A percentile compares a stretch with the other conserved stretches of the same genome.
Evolutionary conservation across 2,888 invertebrate species (phyloP).

Genomic region (Ischnus inquisitorius): DNA sequence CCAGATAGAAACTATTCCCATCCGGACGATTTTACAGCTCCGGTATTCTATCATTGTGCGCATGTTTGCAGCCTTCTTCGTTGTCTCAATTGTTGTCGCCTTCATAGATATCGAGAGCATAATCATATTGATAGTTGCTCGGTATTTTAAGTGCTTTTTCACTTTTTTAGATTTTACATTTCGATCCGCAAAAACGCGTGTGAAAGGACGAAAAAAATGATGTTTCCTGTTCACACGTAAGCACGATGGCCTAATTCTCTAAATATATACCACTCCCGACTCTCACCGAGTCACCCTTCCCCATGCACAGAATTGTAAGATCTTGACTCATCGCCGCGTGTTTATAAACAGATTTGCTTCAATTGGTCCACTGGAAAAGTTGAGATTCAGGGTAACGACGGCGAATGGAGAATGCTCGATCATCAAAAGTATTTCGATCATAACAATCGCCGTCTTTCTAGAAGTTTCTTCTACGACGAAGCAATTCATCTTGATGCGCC

Average conservation of each 20-base stretch:
- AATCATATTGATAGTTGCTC: background rate
- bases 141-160: background rate
- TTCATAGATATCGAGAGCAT: background rate
- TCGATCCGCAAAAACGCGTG: conserved; percentile 30
- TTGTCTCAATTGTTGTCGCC: too few relatives aligned
- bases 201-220: conserved; percentile 71
- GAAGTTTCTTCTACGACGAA: too few relatives aligned
- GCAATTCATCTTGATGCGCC: too few relatives aligned
- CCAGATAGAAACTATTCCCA: conserved; percentile 21
- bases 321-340: conserved; percentile 82
- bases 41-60: background rate
- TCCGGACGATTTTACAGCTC: conserved; percentile 1
- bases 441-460: background rate
- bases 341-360: conserved; percentile 81
- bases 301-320: conserved; percentile 75
- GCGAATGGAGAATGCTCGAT: background rate
- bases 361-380: conserved; percentile 64
- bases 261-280: conserved; percentile 76
- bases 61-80: background rate
- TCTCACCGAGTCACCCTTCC: conserved; percentile 70
- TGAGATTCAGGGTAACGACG: background rate
- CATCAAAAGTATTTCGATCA: background rate
- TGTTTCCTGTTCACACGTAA: conserved; percentile 66
- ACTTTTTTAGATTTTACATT: background rate
- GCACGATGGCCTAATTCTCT: conserved; percentile 83